Conservation (phyloP, 2,797 vertebrate genomes). For the Pangasius sanitwongsei region DNA sequence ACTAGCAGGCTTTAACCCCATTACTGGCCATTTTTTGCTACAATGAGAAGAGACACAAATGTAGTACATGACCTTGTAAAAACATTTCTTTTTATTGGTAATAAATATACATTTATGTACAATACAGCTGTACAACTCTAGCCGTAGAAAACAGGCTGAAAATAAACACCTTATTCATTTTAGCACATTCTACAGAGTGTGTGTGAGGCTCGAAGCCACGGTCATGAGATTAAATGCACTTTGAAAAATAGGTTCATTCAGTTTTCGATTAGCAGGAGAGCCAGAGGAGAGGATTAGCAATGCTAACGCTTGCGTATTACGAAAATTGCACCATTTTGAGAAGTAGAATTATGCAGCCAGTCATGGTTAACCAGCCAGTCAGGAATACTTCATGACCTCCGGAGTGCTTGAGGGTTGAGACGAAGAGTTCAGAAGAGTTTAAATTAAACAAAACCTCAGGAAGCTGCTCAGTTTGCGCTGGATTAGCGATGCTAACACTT, state of each 20-base stretch:
- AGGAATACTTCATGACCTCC: background rate
- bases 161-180: constrained; percentile 46
- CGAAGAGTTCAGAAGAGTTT: background rate
- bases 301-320: background rate
- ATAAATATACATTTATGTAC: constrained; percentile 90
- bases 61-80: constrained; percentile 68
- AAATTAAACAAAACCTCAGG: background rate
- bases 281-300: background rate
- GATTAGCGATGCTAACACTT: background rate
- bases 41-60: background rate
- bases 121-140: constrained; percentile 74
- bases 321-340: background rate
- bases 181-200: constrained; percentile 61
- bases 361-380: background rate
- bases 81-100: constrained; percentile 85
- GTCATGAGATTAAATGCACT: background rate
- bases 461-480: background rate
- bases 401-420: background rate
- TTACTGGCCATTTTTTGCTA: too few species aligned
- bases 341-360: background rate
- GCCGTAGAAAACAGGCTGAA: constrained; percentile 82
- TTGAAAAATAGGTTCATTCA: background rate
- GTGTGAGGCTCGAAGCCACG: background rate
- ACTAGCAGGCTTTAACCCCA: too few species aligned
- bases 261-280: background rate